Base-by-base conservation (phyloP, 2,797 vertebrate genomes). In the Champsocephalus esox region DNA sequence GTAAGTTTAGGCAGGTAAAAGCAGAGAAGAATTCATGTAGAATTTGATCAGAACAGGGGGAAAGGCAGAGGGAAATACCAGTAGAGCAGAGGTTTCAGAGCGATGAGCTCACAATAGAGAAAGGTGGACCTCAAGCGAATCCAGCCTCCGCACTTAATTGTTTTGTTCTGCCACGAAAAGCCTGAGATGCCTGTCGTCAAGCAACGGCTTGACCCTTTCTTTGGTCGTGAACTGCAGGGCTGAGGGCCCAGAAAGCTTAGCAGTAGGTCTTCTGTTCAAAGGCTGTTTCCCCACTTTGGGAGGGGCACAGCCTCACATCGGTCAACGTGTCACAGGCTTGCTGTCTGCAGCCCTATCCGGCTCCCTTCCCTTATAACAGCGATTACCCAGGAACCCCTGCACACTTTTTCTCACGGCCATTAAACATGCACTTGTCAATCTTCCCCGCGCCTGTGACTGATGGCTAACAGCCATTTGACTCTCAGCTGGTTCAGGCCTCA, bases 321-420 rank as follows among this genome's bases (percentile, higher is more conserved):
- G 93, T 93, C 94, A 92, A 89, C 86, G 81, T 92, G 91, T 93
- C 90, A 90, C 76, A 79, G 79, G 76, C 81, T 85, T 48, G 80
- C 72, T 81, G 83, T 82, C 74, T 81, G 56, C 52, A 57, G 66
- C 62, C 66, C 72, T 70, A 17, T 80, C 77, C 70, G 51, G 59
- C 67, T 74, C 72, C 70, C 77, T 50, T 75, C 48, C 70, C 70
- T 80, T 80, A 73, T 58, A 84, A 59, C 73, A 9, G 17, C 21
- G 56, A 90, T 86, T 88, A 90, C 77, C 84, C 45, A 87, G 54
- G 62, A 85, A 71, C 75, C 87, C 68, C 52, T 46, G 76, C 72
- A 50, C 66, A 41, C 24, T 19, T 58, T 81, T 93, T 94, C 92
- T 93, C 92, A 93, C 87, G 83, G 67, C 86, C 82, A 90, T 92